Evolutionary conservation across 2,797 vertebrate species (phyloP), one percentile per base, ranked within the genome.

Genomic region (Sparidentex hasta): DNA sequence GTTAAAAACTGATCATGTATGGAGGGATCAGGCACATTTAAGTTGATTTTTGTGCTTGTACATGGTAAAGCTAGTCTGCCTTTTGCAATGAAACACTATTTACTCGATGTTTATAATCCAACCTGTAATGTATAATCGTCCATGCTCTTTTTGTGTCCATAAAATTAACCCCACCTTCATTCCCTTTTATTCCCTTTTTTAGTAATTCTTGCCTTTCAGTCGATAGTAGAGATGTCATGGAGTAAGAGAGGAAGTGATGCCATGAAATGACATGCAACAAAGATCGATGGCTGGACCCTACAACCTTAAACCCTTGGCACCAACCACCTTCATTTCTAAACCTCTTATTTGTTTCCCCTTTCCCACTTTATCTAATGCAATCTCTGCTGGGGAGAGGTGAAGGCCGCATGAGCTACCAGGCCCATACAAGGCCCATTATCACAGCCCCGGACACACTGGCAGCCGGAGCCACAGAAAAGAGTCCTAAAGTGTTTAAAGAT

Each of bases 401-500:
- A 74, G 74, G 75, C n/a, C 43, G 20, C 67, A 27, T 44, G 4
- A 71, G 62, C 78, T 48, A 56, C 74, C n/a, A 33, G 74, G 71
- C 59, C 44, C 74, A 68, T 71, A 64, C 77, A 75, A n/a, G 51
- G 64, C 68, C 67, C 74, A 75, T 90, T 89, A 86, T 80, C 71
- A 51, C 79, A 76, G 48, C 66, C 78, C 38, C 41, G 83, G 90
- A 88, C 87, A 82, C 66, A 64, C 82, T 89, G 87, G 88, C 88
- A 76, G 76, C 84, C 87, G 46, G 65, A 91, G 89, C 82, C 79
- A 70, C 85, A 75, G 74, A 88, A 88, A 89, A 67, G 59, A 80
- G 25, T 64, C 82, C 80, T 55, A 67, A 92, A 93, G 89, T 89
- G 86, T 88, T 94, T 90, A 88, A 92, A 94, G 90, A 92, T 92